Percentiles rank a stretch among this genome's conserved stretches.
phyloP scores from a whole-genome alignment of 2,888 invertebrate genomes.

The Craniophora ligustri region DNA sequence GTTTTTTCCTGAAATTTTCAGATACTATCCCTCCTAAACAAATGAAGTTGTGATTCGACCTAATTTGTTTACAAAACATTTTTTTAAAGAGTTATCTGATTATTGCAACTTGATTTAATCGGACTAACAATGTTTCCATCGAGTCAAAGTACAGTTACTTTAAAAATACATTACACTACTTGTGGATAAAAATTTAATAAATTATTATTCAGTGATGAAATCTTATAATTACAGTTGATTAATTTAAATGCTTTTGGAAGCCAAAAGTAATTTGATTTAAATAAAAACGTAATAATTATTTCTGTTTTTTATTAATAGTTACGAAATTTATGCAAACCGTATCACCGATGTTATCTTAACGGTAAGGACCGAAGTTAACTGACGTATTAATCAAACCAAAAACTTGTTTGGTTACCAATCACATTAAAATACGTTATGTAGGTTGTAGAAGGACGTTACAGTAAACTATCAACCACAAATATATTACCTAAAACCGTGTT shows the following conservation, averaged over 20 bases:
- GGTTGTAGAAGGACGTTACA: neutral
- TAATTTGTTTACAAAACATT: neutral
- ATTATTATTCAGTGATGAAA: neutral
- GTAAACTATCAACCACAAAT: slow-evolving; percentile 6
- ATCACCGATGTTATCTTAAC: no score
- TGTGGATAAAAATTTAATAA: neutral
- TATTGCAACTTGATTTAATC: neutral
- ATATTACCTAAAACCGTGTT: slow-evolving; percentile 16
- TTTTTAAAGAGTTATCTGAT: neutral
- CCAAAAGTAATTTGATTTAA: no score
- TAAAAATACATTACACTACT: neutral
- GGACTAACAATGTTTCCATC: neutral
- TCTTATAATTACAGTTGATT: neutral
- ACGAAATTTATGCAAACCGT: no score
- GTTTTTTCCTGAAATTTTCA: slow-evolving; percentile 13
- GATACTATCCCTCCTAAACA: slow-evolving; percentile 6
- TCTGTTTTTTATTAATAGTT: no score
- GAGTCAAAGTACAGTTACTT: neutral
- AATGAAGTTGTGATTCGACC: slow-evolving; percentile 1
- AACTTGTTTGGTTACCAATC: no score
- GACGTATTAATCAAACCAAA: no score
- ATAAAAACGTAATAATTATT: no score
- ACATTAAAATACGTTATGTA: no score
- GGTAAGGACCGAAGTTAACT: no score
- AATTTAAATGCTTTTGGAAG: neutral